Percentiles rank a stretch among this genome's conserved stretches.
phyloP scores from a whole-genome alignment of 2,113 vertebrate species.

The Puntigrus tetrazona region DNA sequence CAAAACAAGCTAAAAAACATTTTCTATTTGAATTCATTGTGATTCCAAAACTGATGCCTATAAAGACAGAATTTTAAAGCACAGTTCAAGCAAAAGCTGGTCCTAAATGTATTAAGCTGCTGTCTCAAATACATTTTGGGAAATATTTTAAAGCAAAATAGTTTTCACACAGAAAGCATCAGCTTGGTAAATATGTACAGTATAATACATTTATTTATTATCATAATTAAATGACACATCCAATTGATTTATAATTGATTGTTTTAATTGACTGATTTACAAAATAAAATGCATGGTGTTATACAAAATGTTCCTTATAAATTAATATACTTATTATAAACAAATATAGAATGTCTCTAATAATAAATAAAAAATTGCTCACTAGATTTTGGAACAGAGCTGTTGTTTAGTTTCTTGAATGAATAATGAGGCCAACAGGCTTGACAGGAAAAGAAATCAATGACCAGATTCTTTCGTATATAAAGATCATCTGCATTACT shows the following conservation, averaged over 20 bases:
- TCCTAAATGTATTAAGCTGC: background rate
- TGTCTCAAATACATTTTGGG: background rate
- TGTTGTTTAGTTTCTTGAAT: conserved; percentile 1
- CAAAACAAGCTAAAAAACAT: background rate
- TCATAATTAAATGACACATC: background rate
- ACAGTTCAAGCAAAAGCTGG: background rate
- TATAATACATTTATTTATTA: background rate
- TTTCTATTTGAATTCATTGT: no score
- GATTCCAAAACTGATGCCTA: background rate
- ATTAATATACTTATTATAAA: background rate
- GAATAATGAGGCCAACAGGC: conserved; percentile 34
- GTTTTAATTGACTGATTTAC: background rate
- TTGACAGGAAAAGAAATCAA: conserved; percentile 16
- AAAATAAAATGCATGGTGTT: background rate
- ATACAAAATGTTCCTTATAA: background rate
- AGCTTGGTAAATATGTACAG: background rate
- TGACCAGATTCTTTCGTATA: conserved; percentile 8
- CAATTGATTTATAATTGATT: background rate
- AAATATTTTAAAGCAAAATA: background rate
- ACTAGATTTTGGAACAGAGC: background rate
- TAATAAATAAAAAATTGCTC: background rate
- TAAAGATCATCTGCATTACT: conserved; percentile 42
- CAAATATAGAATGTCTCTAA: background rate
- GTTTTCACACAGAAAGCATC: background rate
- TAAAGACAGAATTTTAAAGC: background rate